These are phyloP conservation scores for Cyphomyrus plagiostoma DNA, from an alignment of 2,113 vertebrate species.

Conservation along the genomic window DNA sequence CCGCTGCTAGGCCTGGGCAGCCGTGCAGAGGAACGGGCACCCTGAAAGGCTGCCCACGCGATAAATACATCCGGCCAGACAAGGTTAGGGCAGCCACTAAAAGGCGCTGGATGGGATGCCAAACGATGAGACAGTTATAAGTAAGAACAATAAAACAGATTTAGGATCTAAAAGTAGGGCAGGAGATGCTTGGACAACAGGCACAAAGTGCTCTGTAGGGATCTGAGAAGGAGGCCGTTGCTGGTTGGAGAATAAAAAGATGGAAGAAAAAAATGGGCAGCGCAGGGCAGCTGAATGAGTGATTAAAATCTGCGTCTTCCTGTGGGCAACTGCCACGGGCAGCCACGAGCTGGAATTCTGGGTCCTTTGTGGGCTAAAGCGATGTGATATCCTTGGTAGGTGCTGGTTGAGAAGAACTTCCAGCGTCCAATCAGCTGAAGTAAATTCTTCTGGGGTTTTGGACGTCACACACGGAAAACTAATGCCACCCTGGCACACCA, in stretches of 20 bases:
- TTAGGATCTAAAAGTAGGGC: not conserved
- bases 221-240: not conserved
- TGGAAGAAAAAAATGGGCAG: not conserved
- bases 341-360: not conserved
- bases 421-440: not conserved
- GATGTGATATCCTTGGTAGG: not conserved
- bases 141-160: conserved; percentile 2
- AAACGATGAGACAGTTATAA: not conserved
- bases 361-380: not conserved
- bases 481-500: not conserved
- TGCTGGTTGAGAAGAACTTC: not conserved
- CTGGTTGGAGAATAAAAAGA: not conserved
- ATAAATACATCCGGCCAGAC: not conserved
- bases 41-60: not conserved
- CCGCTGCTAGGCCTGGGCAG: not conserved
- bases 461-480: not conserved
- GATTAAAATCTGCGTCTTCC: not conserved
- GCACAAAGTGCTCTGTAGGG: not conserved
- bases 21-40: not conserved
- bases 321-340: not conserved
- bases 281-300: not conserved
- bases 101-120: not conserved
- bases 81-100: not conserved
- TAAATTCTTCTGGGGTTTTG: not conserved
- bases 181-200: not conserved